Conservation (phyloP, 2,888 invertebrate species). For the Platynereis dumerilii region DNA sequence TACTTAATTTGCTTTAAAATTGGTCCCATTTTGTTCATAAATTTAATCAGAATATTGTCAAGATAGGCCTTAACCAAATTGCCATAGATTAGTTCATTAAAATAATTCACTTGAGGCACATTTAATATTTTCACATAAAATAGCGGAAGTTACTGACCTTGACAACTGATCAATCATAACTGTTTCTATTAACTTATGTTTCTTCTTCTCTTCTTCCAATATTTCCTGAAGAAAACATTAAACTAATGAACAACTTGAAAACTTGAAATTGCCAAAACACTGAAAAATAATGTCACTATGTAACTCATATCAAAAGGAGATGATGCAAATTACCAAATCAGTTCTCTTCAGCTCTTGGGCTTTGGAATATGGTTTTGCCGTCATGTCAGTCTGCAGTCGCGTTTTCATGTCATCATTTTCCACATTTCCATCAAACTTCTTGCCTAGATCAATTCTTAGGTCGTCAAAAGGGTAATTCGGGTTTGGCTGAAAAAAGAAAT, state of each 20-base stretch:
- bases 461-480: slow-evolving; percentile 22
- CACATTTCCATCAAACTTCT: slow-evolving; percentile 33
- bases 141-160: too few species aligned
- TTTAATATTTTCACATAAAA: too few species aligned
- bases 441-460: slow-evolving; percentile 27
- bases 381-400: slow-evolving; percentile 47
- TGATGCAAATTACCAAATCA: slow-evolving; percentile 45
- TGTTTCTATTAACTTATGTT: slow-evolving; percentile 58
- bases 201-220: slow-evolving; percentile 53
- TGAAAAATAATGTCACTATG: neutral
- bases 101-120: too few species aligned
- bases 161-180: slow-evolving; percentile 61
- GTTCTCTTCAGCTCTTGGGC: slow-evolving; percentile 46
- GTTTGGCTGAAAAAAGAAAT: too few species aligned
- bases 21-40: too few species aligned
- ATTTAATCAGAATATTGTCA: too few species aligned
- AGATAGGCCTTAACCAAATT: too few species aligned
- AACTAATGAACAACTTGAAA: neutral
- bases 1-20: too few species aligned
- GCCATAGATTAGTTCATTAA: too few species aligned
- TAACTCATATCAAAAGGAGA: neutral
- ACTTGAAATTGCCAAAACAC: slow-evolving; percentile 1
- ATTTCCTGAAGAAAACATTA: slow-evolving; percentile 44
- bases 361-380: slow-evolving; percentile 45
- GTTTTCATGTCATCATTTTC: slow-evolving; percentile 35